Base-by-base conservation (phyloP, 2,888 invertebrate genomes). In the Dicycla oo region DNA sequence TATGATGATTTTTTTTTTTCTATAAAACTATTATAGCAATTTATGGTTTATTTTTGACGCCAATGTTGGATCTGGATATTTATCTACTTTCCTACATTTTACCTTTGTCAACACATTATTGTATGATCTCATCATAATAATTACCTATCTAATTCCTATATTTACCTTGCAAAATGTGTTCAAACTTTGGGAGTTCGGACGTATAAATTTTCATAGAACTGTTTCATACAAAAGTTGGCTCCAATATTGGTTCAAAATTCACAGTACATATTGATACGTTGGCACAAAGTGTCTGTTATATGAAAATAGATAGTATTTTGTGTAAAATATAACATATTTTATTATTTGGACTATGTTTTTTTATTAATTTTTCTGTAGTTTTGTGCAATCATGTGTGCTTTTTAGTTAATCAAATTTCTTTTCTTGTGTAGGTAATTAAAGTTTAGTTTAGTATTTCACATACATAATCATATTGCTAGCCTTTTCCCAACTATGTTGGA, bases 181-280 rank as follows among this genome's bases (percentile, higher is more conserved):
- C n/a, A 49, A 49, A 49, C n/a, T 10, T n/a, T 49, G 53, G 43
- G 2, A 15, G 34, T 53, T n/a, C n/a, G n/a, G n/a, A n/a, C 15
- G 26, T 53, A 45, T n/a, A 10, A 38, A 0, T 45, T 26, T 47
- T 43, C 0, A 10, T n/a, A 54, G 0, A 34, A 5, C 15, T 2
- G 18, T 23, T 51, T 3, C 20, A 18, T 5, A 43, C 13, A 10
- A 53, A 60, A 0, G 0, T 76, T 69, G 47, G 60, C 7, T 38
- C 58, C 71, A 76, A 76, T 56, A 77, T 64, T 76, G 58, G 26
- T 26, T 1, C 49, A 18, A 61, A 51, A 11, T 4, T 23, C 5
- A 10, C 7, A 10, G n/a, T 62, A 40, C 30, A 40, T 53, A 34
- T 53, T 18, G 13, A 11, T 51, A 23, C 1, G 30, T 23, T 40